Base-by-base conservation (phyloP, 1,140 invertebrate genomes). In the Atopsyche davidsoni region DNA sequence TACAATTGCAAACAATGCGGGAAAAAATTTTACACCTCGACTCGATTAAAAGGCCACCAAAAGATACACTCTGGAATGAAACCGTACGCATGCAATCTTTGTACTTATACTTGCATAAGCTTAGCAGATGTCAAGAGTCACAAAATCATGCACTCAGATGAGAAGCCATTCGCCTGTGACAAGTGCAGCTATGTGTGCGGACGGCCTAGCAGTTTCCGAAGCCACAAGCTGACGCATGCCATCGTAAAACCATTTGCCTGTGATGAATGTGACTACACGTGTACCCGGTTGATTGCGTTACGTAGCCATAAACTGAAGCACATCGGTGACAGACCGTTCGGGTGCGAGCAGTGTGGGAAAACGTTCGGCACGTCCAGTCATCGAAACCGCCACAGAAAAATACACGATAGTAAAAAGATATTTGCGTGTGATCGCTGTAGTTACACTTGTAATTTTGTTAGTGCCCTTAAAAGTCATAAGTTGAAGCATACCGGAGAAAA, bases 1-100 rank as follows among this genome's bases (percentile, higher is more conserved):
- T 73, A 72, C 24, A 64, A 68, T 2, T 75, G 72, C 48, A 14
- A 43, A 36, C 22, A 51, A 51, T 24, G 35, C 48, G 6, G 44
- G 25, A 7, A 7, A 7, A 38, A 14, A 14, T 38, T 6, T 19
- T 7, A 38, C 4, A 6, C 4, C 6, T 9, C 35, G 13, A 23
- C 13, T 36, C n/a, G 40, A 28, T 1, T 38, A 31, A 17, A 11
- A 39, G 4, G 38, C 43, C 48, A 51, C 13, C 36, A 32, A 32
- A 24, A 28, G 21, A 51, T 36, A 7, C 48, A 51, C 16, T 51
- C 48, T 11, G 25, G 24, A 3, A 13, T 44, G 6, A 51, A 51
- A 35, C 48, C 48, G 0, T 51, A 43, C 17, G 38, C 31, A 1
- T 51, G 48, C 42, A 19, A 16, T 2, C n/a, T 44, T 7, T 51